A percentile compares a stretch with the other conserved stretches of the same genome.
Evolutionary conservation across 2,113 vertebrate genomes (phyloP).

Genomic region (Apaloderma vittatum): DNA sequence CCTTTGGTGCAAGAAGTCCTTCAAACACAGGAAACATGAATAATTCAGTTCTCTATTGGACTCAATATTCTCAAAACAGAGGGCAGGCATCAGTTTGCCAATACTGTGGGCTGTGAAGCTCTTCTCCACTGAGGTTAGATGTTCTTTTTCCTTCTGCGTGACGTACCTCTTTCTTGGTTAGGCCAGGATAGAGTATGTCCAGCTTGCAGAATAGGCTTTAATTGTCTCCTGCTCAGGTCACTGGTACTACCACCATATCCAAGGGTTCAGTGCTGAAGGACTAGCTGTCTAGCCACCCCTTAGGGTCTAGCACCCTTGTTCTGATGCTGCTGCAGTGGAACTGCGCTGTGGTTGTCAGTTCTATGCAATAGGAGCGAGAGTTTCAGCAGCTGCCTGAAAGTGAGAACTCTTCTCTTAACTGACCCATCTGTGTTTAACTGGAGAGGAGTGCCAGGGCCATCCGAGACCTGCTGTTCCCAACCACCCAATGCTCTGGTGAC

Average conservation of each 20-base stretch:
- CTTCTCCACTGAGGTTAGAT: neutral
- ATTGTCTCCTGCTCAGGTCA: neutral
- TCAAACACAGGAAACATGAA: neutral
- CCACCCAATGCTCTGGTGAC: neutral
- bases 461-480: neutral
- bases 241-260: neutral
- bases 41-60: neutral
- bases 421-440: neutral
- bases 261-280: neutral
- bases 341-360: neutral
- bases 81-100: neutral
- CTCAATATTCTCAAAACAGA: neutral
- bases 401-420: neutral
- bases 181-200: neutral
- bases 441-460: neutral
- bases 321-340: neutral
- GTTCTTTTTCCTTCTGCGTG: neutral
- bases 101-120: rapidly evolving
- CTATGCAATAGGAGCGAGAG: rapidly evolving
- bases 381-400: neutral
- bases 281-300: neutral
- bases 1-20: rapidly evolving
- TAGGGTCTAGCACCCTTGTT: neutral
- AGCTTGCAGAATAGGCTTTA: neutral
- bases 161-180: neutral